A percentile compares a stretch with the other conserved stretches of the same genome.
phyloP scores from a whole-genome alignment of 2,888 invertebrate genomes.

The Hetaerina titia region DNA sequence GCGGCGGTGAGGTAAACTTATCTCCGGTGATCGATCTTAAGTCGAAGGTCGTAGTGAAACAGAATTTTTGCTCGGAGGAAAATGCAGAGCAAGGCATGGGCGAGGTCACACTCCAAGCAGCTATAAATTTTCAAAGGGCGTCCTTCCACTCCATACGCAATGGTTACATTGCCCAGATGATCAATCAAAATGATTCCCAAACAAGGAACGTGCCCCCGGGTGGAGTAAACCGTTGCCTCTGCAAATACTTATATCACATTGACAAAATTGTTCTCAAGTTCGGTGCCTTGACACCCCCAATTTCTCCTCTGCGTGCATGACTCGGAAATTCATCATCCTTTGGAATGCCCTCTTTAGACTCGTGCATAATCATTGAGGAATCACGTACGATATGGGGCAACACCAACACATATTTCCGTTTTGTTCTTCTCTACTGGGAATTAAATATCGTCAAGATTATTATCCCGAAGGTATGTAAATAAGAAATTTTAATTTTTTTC shows the following conservation, averaged over 20 bases:
- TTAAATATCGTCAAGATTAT: too few relatives aligned
- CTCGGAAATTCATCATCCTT: neutral
- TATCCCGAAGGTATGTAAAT: too few relatives aligned
- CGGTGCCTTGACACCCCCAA: neutral
- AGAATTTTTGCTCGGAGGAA: neutral
- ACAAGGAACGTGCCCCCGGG: neutral
- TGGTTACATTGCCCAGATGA: conserved; percentile 3
- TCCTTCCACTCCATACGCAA: neutral
- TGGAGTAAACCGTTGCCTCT: neutral
- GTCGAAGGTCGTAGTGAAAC: neutral
- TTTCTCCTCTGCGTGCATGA: neutral
- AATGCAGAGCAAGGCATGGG: neutral
- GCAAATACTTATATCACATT: neutral
- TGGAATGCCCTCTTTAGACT: too few relatives aligned
- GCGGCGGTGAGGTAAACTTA: neutral
- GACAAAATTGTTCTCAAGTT: neutral
- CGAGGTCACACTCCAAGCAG: neutral
- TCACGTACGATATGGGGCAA: too few relatives aligned
- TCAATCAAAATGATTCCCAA: neutral
- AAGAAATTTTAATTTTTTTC: too few relatives aligned
- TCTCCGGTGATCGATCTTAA: neutral
- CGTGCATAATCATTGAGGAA: too few relatives aligned
- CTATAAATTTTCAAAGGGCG: neutral
- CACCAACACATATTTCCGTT: too few relatives aligned
- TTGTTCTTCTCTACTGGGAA: too few relatives aligned